phyloP scores from a whole-genome alignment of 2,113 vertebrate species.

The Entelurus aequoreus region DNA sequence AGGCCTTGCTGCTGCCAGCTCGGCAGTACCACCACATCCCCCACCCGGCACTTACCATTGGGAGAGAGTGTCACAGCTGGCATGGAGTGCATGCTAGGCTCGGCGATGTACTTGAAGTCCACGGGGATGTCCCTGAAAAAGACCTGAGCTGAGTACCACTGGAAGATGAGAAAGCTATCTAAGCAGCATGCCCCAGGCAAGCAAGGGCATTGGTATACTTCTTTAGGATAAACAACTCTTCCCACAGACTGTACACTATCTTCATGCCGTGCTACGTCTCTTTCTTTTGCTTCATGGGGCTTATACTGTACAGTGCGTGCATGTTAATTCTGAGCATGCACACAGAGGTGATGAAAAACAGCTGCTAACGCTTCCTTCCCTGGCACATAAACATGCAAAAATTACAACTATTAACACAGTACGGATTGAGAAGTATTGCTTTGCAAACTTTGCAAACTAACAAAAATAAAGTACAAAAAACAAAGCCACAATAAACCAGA shows the following conservation, averaged over 20 bases:
- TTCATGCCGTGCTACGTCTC: too few relatives aligned
- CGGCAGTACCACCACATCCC: background rate
- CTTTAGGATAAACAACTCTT: too few relatives aligned
- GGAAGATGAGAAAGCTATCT: slow-evolving; percentile 15
- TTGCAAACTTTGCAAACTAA: too few relatives aligned
- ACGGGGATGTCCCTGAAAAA: slow-evolving; percentile 96
- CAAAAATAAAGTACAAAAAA: too few relatives aligned
- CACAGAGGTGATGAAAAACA: background rate
- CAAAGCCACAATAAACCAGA: too few relatives aligned
- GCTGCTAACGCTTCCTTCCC: background rate
- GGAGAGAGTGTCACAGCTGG: slow-evolving; percentile 96
- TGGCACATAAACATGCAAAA: background rate
- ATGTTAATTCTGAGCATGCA: background rate
- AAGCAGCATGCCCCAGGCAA: background rate
- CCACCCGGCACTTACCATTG: slow-evolving; percentile 79
- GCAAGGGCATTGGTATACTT: background rate
- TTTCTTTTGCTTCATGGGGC: background rate
- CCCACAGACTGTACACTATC: too few relatives aligned
- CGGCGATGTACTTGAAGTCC: slow-evolving; percentile 99
- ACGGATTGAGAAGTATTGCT: too few relatives aligned
- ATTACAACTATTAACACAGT: background rate
- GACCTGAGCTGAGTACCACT: slow-evolving; percentile 40
- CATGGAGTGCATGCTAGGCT: slow-evolving; percentile 99
- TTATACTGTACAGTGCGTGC: too few relatives aligned
- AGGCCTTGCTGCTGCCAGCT: background rate